phyloP scores from a whole-genome alignment of 2,797 vertebrate genomes.

The Chloroceryle inda region DNA sequence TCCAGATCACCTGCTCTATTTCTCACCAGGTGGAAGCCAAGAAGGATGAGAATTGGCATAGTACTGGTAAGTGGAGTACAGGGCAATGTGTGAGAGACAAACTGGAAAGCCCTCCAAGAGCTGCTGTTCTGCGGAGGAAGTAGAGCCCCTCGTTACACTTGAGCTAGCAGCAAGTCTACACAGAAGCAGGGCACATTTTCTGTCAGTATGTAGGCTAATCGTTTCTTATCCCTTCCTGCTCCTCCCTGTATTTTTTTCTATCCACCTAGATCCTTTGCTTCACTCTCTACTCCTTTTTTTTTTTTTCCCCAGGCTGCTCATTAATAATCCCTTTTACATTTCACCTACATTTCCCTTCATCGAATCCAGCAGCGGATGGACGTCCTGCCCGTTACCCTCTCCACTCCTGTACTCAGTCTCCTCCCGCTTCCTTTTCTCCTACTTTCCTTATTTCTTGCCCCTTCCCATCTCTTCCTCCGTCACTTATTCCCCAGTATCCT shows the following conservation, averaged over 20 bases:
- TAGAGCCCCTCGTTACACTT: not conserved
- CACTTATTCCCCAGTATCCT: not conserved
- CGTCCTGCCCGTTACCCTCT: not conserved
- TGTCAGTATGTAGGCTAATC: slow-evolving; percentile 57
- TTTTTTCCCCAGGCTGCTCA: slow-evolving; percentile 19
- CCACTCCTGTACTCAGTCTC: not conserved
- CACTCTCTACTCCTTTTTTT: not conserved
- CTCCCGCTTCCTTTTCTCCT: not conserved
- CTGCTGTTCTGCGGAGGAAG: not conserved
- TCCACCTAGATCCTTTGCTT: slow-evolving; percentile 17
- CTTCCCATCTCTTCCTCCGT: not conserved
- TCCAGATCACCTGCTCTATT: slow-evolving; percentile 94
- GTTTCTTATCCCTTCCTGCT: slow-evolving; percentile 42
- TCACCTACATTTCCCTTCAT: slow-evolving; percentile 25
- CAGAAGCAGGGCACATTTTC: slow-evolving; percentile 7
- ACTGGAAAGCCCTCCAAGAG: not conserved
- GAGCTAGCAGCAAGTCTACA: not conserved
- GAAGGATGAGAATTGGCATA: slow-evolving; percentile 91
- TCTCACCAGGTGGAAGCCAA: slow-evolving; percentile 88
- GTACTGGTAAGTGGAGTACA: slow-evolving; percentile 80
- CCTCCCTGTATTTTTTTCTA: slow-evolving; percentile 20
- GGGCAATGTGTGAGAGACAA: not conserved
- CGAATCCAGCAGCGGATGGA: not conserved
- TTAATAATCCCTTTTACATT: slow-evolving; percentile 47
- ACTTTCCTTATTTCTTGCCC: not conserved